Evolutionary conservation across 30 jellyfish, hydroid and myxozoan species (phyloP).

Genomic region (Pseudorhiza aurosa): DNA sequence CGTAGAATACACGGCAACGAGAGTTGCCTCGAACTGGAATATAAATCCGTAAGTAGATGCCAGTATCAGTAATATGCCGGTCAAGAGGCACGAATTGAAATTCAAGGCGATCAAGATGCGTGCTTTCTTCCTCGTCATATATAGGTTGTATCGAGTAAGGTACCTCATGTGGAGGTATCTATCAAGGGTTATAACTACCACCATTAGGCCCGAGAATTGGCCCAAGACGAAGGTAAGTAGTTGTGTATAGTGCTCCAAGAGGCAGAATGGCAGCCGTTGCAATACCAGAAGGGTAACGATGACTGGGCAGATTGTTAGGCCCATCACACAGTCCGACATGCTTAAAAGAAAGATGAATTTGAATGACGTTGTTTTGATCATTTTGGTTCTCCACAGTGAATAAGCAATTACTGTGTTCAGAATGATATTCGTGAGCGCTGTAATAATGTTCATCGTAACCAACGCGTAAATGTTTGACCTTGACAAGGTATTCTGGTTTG

Average conservation of each 20-base stretch:
- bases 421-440: slow-evolving; percentile 23
- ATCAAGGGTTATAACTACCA: slow-evolving; percentile 45
- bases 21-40: slow-evolving; percentile 41
- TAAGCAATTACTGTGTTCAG: slow-evolving; percentile 11
- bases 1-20: slow-evolving; percentile 23
- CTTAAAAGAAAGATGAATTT: slow-evolving; percentile 22
- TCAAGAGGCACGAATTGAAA: slow-evolving; percentile 33
- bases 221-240: slow-evolving; percentile 27
- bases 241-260: slow-evolving; percentile 40
- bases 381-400: slow-evolving; percentile 12
- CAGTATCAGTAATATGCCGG: slow-evolving; percentile 16
- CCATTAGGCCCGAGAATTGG: slow-evolving; percentile 60
- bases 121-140: slow-evolving; percentile 46
- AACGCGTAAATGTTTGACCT: slow-evolving; percentile 26
- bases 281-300: slow-evolving; percentile 21
- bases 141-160: slow-evolving; percentile 17
- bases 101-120: slow-evolving; percentile 6
- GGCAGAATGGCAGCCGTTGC: slow-evolving; percentile 31
- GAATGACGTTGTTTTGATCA: slow-evolving; percentile 8
- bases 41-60: slow-evolving; percentile 39
- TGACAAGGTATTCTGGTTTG: slow-evolving; percentile 43
- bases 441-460: slow-evolving; percentile 17
- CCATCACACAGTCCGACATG: slow-evolving; percentile 37
- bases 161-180: slow-evolving; percentile 58
- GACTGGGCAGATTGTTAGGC: slow-evolving; percentile 31